A percentile compares a stretch with the other conserved stretches of the same genome.
Evolutionary conservation across 1,140 invertebrate genomes (phyloP).

Genomic region (Rhysida immarginata): DNA sequence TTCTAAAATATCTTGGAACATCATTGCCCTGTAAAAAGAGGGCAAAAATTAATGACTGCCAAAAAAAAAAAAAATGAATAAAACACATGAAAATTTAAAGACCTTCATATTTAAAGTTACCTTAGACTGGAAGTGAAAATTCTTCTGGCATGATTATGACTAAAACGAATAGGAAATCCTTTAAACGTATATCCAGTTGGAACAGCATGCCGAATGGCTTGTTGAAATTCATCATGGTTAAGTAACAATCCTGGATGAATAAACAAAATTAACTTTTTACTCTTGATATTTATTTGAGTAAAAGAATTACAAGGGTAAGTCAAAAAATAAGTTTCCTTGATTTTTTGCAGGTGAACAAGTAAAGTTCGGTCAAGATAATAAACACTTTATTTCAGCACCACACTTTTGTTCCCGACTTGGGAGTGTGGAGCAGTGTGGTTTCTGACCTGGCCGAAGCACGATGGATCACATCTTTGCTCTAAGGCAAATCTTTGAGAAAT

Average conservation of each 20-base stretch:
- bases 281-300: background rate
- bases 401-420: too few species aligned
- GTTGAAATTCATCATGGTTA: conserved; percentile 31
- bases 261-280: too few species aligned
- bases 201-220: conserved; percentile 27
- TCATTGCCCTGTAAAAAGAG: background rate
- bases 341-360: too few species aligned
- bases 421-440: too few species aligned
- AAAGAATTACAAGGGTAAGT: too few species aligned
- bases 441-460: too few species aligned
- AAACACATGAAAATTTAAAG: background rate
- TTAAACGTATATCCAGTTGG: conserved; percentile 34
- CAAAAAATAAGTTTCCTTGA: too few species aligned
- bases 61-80: background rate
- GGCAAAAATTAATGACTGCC: background rate
- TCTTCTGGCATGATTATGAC: conserved; percentile 27
- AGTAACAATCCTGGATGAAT: background rate
- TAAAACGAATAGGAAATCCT: conserved; percentile 32
- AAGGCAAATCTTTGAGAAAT: too few species aligned
- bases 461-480: too few species aligned
- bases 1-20: background rate
- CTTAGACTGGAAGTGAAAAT: conserved; percentile 26
- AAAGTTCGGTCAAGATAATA: too few species aligned
- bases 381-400: too few species aligned
- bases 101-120: too few species aligned